These are phyloP conservation scores for Drosophila suzukii DNA, from an alignment of 1,140 invertebrate species.

Conservation along the genomic window DNA sequence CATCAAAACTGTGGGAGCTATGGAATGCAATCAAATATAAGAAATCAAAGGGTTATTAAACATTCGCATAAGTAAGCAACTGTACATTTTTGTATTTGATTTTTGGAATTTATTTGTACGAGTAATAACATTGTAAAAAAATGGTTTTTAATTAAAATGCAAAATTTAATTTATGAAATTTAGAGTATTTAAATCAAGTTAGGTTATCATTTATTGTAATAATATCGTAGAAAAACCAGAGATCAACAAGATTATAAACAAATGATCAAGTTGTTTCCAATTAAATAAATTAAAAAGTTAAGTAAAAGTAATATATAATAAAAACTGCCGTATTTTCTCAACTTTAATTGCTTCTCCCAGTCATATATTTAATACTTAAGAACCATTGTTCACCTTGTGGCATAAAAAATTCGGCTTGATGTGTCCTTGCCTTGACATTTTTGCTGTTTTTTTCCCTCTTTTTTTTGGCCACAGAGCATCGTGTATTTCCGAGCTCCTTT, in stretches of 20 bases:
- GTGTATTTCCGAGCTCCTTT: constrained; percentile 25
- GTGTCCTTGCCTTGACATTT: constrained; percentile 28
- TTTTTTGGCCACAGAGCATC: constrained; percentile 1
- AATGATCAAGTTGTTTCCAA: no score
- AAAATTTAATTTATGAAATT: no score
- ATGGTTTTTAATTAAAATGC: no score
- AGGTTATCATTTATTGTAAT: no score
- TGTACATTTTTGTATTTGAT: no score
- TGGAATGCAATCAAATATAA: neutral
- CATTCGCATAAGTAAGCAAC: no score
- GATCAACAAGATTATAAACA: no score
- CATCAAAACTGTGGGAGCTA: neutral
- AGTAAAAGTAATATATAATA: no score
- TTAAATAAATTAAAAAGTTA: neutral
- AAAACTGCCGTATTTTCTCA: neutral
- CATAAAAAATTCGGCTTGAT: neutral
- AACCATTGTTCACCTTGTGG: neutral
- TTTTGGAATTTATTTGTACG: no score
- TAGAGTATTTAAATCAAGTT: neutral
- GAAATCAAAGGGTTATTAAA: neutral
- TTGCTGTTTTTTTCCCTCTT: neutral
- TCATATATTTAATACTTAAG: constrained; percentile 1
- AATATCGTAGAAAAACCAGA: no score
- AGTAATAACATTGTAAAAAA: no score
- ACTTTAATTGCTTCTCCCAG: neutral